Base-by-base conservation (phyloP, 2,113 vertebrate genomes). In the Neotoma lepida region DNA sequence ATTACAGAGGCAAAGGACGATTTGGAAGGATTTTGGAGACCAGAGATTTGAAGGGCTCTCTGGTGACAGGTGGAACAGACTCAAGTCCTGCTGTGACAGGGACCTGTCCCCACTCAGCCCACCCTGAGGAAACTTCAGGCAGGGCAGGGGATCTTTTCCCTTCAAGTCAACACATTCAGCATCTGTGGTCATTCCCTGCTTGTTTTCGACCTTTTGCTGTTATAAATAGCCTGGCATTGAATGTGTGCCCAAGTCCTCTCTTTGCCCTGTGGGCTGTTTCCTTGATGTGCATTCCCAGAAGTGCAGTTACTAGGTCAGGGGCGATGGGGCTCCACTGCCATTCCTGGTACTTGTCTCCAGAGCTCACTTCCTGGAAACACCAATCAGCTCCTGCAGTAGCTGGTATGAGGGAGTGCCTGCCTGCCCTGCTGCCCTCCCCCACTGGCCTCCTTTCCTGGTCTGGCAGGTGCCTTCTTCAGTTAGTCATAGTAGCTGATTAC, bases 291-390 rank as follows among this genome's bases (percentile, higher is more conserved):
- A 33, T 97, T 95, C 94, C 94, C 96, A 96, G 96, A 95, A 95
- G 78, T 54, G 46, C 54, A 54, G 85, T 97, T 88, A 97, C 87
- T 96, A 73, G 97, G 96, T 95, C 96, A 97, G 96, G 95, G 93
- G 96, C 96, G 9, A 10, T 26, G 9, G 70, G 18, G 51, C 56
- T 12, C 49, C 64, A 28, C 12, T 64, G 58, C 0, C 4, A 70
- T 92, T 93, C 90, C 80, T 12, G 4, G 85, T 91, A 92, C 28
- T 54, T 4, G 3, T 82, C 90, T 93, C 78, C 35, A 14, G 88
- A 80, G 64, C 86, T 58, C 9, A 15, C 96, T 96, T 97, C 89
- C 95, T 96, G 96, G 93, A 96, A 96, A 86, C 58, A n/a, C 73
- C 15, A 6, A 18, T 56, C 68, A 1, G 10, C 56, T 92, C 41